Conservation (phyloP, 2,888 invertebrate genomes). For the Mycalesis mineus region DNA sequence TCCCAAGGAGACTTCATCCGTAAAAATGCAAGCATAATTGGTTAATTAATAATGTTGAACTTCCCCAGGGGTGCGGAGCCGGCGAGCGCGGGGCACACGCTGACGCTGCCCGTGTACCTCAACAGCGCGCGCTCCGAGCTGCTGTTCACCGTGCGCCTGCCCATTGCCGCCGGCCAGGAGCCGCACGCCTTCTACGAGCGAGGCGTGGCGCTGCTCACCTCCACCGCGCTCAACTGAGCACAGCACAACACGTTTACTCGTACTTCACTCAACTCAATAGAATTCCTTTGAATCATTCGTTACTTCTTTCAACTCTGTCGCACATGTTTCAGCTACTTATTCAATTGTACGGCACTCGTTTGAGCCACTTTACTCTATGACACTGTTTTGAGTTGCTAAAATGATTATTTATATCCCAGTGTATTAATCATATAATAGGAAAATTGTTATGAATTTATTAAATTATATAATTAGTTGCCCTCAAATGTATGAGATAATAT, state of each 20-base stretch:
- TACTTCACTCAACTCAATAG: not conserved
- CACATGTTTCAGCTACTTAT: not conserved
- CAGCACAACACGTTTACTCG: not conserved
- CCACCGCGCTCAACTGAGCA: constrained; percentile 88
- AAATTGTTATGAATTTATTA: not conserved
- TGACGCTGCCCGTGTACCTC: constrained; percentile 97
- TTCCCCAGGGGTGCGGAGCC: constrained; percentile 56
- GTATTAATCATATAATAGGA: too few species aligned
- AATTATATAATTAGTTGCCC: not conserved
- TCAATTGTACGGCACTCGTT: not conserved
- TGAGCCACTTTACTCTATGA: too few species aligned
- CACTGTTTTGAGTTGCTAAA: too few species aligned
- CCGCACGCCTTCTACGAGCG: constrained; percentile 98
- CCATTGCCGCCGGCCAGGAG: constrained; percentile 93
- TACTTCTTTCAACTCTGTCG: not conserved
- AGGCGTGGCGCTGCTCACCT: constrained; percentile 97
- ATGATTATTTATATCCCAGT: too few species aligned
- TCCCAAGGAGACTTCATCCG: too few species aligned
- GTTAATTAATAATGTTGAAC: not conserved
- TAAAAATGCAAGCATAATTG: too few species aligned
- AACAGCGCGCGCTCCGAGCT: constrained; percentile 97
- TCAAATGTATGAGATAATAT: too few species aligned
- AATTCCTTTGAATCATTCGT: not conserved
- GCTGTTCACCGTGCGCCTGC: constrained; percentile 96
- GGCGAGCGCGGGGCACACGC: constrained; percentile 69